Percentiles rank a stretch among this genome's conserved stretches.
Evolutionary conservation across 2,113 vertebrate genomes (phyloP).

Genomic region (Zeus faber): DNA sequence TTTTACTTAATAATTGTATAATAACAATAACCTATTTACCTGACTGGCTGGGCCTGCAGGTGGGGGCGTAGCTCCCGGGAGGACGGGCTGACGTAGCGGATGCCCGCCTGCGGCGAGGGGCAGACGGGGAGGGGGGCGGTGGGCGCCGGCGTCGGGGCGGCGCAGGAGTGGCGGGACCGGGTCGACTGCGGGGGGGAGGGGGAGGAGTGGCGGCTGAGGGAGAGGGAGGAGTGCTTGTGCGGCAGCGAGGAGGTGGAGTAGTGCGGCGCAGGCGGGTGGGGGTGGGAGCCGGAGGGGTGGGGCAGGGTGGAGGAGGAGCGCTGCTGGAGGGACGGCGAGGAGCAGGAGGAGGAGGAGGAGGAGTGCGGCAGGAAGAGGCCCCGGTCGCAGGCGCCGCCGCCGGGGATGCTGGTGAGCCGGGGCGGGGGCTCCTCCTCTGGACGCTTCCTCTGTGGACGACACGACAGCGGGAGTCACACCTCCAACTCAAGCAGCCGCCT

Average conservation of each 20-base stretch:
- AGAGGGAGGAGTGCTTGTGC: conserved; percentile 65
- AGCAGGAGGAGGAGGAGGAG: conserved; percentile 63
- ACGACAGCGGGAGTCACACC: conserved; percentile 29
- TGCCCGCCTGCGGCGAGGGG: conserved; percentile 64
- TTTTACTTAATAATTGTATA: too few species aligned
- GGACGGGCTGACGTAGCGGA: conserved; percentile 68
- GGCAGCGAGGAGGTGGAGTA: conserved; percentile 71
- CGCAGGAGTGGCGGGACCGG: conserved; percentile 68
- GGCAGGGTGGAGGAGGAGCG: conserved; percentile 67
- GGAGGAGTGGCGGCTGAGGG: conserved; percentile 58
- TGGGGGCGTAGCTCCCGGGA: conserved; percentile 61
- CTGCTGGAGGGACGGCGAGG: conserved; percentile 34
- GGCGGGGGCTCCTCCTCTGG: conserved; percentile 77
- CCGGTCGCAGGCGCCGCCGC: conserved; percentile 81
- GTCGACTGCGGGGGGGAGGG: conserved; percentile 56
- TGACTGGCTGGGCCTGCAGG: conserved; percentile 56
- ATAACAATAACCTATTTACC: too few species aligned
- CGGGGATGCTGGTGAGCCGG: conserved; percentile 83
- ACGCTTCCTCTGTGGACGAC: conserved; percentile 83
- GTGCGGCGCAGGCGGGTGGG: conserved; percentile 50
- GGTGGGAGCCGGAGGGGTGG: conserved; percentile 56
- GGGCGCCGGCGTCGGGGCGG: conserved; percentile 66
- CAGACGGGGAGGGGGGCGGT: conserved; percentile 71
- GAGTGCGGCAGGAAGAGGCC: conserved; percentile 78
- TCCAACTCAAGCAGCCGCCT: neutral